Evolutionary conservation across 2,113 vertebrate species (phyloP).

Genomic region (Taurulus bubalis): DNA sequence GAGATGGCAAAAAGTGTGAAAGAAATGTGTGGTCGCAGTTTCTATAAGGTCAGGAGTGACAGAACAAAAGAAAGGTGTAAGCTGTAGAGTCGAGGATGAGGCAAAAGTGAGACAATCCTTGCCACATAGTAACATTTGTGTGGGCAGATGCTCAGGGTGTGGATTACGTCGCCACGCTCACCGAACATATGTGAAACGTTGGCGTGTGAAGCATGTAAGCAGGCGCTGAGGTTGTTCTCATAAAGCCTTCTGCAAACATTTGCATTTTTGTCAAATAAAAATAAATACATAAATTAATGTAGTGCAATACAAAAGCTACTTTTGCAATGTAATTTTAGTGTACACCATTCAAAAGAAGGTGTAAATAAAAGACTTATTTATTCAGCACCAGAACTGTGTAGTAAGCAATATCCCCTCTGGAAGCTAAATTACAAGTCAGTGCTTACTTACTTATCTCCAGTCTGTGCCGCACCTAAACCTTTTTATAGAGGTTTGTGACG

Average conservation of each 20-base stretch:
- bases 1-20: background rate
- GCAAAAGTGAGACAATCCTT: slow-evolving; percentile 11
- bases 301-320: background rate
- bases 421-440: slow-evolving; percentile 13
- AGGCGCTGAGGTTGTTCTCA: slow-evolving; percentile 40
- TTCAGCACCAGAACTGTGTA: background rate
- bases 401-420: slow-evolving; percentile 17
- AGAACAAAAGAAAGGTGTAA: background rate
- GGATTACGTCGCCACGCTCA: slow-evolving; percentile 10
- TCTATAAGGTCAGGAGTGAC: background rate
- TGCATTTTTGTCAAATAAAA: slow-evolving; percentile 10
- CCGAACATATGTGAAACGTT: slow-evolving; percentile 48
- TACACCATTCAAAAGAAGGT: background rate
- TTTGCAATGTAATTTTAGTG: background rate
- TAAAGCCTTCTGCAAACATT: slow-evolving; percentile 1
- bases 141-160: slow-evolving; percentile 47
- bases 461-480: slow-evolving; percentile 32
- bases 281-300: background rate
- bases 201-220: slow-evolving; percentile 25
- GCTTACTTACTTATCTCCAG: slow-evolving; percentile 36
- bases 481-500: slow-evolving; percentile 33
- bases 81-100: slow-evolving; percentile 7
- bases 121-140: slow-evolving; percentile 12
- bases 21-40: background rate
- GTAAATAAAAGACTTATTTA: background rate